Percentiles rank a stretch among this genome's conserved stretches.
Conservation (phyloP, 2,797 vertebrate species). For the Lates japonicus region DNA sequence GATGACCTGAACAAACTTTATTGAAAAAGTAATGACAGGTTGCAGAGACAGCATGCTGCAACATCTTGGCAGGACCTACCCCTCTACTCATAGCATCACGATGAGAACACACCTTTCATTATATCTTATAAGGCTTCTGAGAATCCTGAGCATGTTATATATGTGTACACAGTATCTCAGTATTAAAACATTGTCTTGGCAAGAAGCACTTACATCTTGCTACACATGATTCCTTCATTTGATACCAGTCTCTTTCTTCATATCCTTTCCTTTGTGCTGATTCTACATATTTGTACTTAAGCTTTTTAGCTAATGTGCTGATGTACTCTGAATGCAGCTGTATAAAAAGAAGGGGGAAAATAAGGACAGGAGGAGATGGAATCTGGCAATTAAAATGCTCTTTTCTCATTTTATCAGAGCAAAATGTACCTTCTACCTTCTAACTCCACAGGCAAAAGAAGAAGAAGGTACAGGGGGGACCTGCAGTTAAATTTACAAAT, state of each 20-base stretch:
- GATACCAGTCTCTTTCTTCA: conserved; percentile 2
- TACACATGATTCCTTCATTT: background rate
- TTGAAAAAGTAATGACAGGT: conserved; percentile 25
- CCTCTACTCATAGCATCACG: background rate
- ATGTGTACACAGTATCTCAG: background rate
- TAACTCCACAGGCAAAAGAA: conserved; percentile 25
- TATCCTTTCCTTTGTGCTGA: conserved; percentile 1
- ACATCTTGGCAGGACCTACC: background rate
- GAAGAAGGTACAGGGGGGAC: background rate
- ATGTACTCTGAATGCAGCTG: background rate
- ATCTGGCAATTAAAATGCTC: background rate
- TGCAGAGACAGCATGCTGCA: background rate
- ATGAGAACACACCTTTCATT: conserved; percentile 32
- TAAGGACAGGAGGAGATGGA: background rate
- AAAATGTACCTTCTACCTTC: background rate
- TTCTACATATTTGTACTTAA: conserved; percentile 14
- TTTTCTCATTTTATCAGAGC: background rate
- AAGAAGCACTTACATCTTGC: background rate
- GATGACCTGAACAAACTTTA: background rate
- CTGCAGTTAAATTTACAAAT: conserved; percentile 18
- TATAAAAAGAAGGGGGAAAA: background rate
- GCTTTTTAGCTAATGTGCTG: background rate
- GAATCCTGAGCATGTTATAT: background rate
- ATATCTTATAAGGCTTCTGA: conserved; percentile 21
- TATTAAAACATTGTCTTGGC: conserved; percentile 20